Percentiles rank a stretch among this genome's conserved stretches.
phyloP scores from a whole-genome alignment of 2,888 invertebrate species.

The Eupithecia tripunctaria region DNA sequence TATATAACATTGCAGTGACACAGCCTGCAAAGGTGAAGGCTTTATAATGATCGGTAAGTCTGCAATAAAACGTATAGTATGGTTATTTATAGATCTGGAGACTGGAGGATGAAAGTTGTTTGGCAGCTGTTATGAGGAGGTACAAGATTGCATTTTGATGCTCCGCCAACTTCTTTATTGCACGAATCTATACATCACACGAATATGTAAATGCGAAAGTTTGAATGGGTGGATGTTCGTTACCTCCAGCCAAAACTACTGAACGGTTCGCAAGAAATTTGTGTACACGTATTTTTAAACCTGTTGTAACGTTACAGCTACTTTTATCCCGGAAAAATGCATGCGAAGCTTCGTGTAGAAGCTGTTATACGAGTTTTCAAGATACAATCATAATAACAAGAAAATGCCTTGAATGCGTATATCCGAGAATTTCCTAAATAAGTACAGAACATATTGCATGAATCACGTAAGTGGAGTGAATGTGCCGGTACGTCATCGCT shows the following conservation, averaged over 20 bases:
- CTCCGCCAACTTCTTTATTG: background rate
- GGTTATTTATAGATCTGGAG: slow-evolving; percentile 51
- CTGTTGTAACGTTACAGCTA: background rate
- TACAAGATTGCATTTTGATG: background rate
- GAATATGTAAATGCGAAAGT: background rate
- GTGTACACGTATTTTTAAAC: background rate
- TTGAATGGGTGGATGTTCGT: background rate
- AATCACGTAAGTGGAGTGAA: slow-evolving; percentile 9
- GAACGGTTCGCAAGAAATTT: background rate
- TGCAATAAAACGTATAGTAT: slow-evolving; percentile 50
- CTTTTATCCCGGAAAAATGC: background rate
- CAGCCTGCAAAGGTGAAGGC: slow-evolving; percentile 57
- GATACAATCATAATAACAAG: background rate
- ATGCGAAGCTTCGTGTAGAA: background rate
- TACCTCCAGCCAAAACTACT: background rate
- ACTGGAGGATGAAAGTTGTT: slow-evolving; percentile 56
- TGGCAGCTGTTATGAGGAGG: slow-evolving; percentile 12
- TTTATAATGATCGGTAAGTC: slow-evolving; percentile 67
- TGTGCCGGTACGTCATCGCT: slow-evolving; percentile 36
- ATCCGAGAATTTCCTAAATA: slow-evolving; percentile 7
- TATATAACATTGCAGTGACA: background rate
- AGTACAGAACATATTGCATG: slow-evolving; percentile 1
- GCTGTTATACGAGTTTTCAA: background rate
- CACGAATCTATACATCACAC: background rate
- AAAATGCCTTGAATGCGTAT: background rate